Percentiles rank a stretch among this genome's conserved stretches.
phyloP scores from a whole-genome alignment of 1,140 invertebrate species.

The Aphelinus certus region DNA sequence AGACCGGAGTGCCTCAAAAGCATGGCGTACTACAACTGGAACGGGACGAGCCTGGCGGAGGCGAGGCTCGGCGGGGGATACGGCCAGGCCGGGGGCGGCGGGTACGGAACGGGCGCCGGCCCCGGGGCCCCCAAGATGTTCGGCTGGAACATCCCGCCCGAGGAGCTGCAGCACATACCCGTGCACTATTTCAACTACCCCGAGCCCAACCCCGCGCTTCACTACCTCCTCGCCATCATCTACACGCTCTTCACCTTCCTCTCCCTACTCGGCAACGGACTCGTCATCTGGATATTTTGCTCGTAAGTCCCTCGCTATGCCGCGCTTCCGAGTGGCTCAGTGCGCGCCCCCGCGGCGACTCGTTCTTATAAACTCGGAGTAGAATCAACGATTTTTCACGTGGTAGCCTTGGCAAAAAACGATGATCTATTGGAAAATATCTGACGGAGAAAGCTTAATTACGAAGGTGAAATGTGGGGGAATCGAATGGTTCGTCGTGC shows the following conservation, averaged over 20 bases:
- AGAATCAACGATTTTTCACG: not conserved
- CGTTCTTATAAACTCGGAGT: too few relatives aligned
- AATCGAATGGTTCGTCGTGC: too few relatives aligned
- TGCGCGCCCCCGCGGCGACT: not conserved
- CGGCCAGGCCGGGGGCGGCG: too few relatives aligned
- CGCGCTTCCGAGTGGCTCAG: not conserved
- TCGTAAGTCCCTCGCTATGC: conserved; percentile 68
- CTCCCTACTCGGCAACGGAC: conserved; percentile 83
- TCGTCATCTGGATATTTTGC: conserved; percentile 90
- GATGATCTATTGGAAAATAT: too few relatives aligned
- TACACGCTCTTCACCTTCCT: conserved; percentile 84
- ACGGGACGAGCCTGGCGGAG: not conserved
- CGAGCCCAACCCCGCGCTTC: conserved; percentile 82
- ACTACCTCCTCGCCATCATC: conserved; percentile 82
- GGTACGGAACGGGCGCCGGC: conserved; percentile 54
- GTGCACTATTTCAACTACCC: conserved; percentile 85
- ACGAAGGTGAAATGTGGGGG: too few relatives aligned
- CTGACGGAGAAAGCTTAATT: too few relatives aligned
- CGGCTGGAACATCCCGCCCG: conserved; percentile 80
- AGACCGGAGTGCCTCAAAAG: not conserved
- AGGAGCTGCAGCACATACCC: conserved; percentile 79
- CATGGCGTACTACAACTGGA: conserved; percentile 28
- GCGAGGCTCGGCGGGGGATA: not conserved
- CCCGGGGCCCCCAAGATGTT: conserved; percentile 68
- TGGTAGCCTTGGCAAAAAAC: too few relatives aligned